Percentiles rank a stretch among this genome's conserved stretches.
Conservation (phyloP, 1,140 invertebrate genomes). For the Asbolus verrucosus region DNA sequence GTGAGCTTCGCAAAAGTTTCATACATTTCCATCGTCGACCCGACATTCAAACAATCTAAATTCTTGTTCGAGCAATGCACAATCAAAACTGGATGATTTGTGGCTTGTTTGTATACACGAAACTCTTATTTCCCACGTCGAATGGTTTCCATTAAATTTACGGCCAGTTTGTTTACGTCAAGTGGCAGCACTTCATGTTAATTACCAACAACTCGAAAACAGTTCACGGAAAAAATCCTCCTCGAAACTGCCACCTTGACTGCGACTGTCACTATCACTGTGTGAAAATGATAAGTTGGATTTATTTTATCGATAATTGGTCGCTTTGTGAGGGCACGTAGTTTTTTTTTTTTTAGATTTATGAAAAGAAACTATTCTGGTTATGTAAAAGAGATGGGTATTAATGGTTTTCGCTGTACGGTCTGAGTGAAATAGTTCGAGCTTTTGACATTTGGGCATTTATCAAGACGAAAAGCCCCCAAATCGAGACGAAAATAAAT, state of each 20-base stretch:
- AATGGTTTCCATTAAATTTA: slow-evolving; percentile 41
- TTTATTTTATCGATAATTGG: no score
- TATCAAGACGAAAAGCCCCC: neutral
- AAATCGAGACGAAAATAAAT: slow-evolving; percentile 5
- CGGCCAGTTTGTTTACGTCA: slow-evolving; percentile 48
- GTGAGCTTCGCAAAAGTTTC: no score
- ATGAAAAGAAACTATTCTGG: slow-evolving; percentile 14
- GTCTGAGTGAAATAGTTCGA: slow-evolving; percentile 1
- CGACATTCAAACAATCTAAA: slow-evolving; percentile 14
- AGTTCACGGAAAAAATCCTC: slow-evolving; percentile 8
- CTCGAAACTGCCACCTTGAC: neutral
- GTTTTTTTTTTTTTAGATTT: neutral
- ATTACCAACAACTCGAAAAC: slow-evolving; percentile 15
- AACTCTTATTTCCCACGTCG: slow-evolving; percentile 45
- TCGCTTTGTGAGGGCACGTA: no score
- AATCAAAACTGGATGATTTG: slow-evolving; percentile 47
- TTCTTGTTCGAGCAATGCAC: slow-evolving; percentile 19
- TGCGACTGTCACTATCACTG: neutral
- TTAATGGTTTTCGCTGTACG: slow-evolving; percentile 26
- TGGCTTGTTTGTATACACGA: slow-evolving; percentile 45
- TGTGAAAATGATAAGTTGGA: neutral
- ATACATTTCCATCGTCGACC: slow-evolving; percentile 13
- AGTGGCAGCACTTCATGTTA: slow-evolving; percentile 45
- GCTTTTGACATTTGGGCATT: slow-evolving; percentile 3
- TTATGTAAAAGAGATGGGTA: slow-evolving; percentile 24